Evolutionary conservation across 2,888 invertebrate species (phyloP).

Genomic region (Caenorhabditis sinica): DNA sequence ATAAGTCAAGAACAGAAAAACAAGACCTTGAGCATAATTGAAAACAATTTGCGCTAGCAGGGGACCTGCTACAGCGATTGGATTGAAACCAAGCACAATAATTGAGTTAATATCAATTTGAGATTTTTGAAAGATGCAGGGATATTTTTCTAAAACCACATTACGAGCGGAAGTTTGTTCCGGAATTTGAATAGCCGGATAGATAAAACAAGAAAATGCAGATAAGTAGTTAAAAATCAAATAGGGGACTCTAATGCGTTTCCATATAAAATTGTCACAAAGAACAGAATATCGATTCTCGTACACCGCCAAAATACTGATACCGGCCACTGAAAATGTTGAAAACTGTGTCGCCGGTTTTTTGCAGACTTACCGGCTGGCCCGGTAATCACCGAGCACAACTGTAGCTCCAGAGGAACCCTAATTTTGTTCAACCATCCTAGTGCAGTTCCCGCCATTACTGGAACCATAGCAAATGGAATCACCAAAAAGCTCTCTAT

Average conservation of each 20-base stretch:
- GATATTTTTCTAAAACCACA: no score
- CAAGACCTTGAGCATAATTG: no score
- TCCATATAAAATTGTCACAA: not conserved
- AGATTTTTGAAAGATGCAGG: no score
- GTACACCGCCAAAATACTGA: slow-evolving; percentile 9
- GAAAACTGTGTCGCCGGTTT: not conserved
- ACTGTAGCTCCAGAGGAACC: not conserved
- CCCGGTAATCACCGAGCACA: not conserved
- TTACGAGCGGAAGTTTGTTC: no score
- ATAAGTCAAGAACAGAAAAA: no score
- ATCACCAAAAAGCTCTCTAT: not conserved
- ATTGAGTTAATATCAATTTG: no score
- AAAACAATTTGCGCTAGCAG: not conserved
- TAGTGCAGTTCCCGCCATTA: not conserved
- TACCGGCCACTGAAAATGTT: not conserved
- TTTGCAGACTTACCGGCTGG: not conserved
- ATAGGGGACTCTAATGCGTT: not conserved
- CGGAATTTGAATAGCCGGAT: no score
- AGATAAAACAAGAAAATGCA: not conserved
- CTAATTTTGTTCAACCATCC: not conserved
- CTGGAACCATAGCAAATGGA: not conserved
- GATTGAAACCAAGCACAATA: no score
- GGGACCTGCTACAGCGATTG: no score
- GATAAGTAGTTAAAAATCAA: not conserved
- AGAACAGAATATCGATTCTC: slow-evolving; percentile 15